A percentile compares a stretch with the other conserved stretches of the same genome.
Evolutionary conservation across 2,888 invertebrate genomes (phyloP).

Genomic region (Allolobophora icterica): DNA sequence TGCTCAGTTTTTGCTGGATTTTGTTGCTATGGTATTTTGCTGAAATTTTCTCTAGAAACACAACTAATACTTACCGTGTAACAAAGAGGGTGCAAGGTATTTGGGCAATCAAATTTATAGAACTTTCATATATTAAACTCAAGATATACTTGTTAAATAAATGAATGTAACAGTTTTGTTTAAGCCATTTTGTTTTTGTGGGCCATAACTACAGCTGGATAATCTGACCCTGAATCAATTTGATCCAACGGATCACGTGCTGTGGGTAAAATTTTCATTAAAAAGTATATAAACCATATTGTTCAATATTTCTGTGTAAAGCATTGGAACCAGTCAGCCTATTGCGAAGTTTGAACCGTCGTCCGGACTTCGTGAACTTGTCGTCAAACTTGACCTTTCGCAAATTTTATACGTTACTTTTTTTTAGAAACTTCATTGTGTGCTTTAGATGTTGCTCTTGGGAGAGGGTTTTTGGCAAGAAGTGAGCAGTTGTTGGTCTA

Average conservation of each 20-base stretch:
- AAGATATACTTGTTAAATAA: no score
- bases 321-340: not conserved
- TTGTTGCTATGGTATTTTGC: not conserved
- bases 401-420: not conserved
- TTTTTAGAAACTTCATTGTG: conserved; percentile 9
- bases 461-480: not conserved
- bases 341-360: not conserved
- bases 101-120: not conserved
- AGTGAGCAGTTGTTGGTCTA: not conserved
- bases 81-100: not conserved
- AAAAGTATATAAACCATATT: no score
- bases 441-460: conserved; percentile 1
- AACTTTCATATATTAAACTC: no score
- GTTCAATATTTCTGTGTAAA: not conserved
- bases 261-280: no score
- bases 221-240: no score
- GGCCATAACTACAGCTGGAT: no score
- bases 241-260: no score
- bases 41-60: not conserved
- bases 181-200: no score
- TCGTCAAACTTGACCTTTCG: conserved; percentile 9
- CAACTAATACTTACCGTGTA: not conserved
- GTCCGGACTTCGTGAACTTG: not conserved
- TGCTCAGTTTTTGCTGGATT: not conserved
- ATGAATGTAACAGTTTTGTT: no score